These are phyloP conservation scores for Hypselothyrea guttata DNA, from an alignment of 2,888 invertebrate genomes.

Conservation along the genomic window DNA sequence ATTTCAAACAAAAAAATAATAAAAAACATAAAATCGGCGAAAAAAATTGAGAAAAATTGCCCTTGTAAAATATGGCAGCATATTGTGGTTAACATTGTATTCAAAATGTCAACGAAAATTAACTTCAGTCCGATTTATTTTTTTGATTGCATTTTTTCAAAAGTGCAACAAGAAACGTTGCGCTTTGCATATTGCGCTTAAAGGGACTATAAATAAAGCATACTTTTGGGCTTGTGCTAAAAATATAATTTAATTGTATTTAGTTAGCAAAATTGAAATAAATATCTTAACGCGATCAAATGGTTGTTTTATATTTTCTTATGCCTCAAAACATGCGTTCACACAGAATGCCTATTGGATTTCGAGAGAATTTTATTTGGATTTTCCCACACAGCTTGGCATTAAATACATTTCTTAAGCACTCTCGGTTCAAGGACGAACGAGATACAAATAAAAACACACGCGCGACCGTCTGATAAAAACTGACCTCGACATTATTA, in stretches of 20 bases:
- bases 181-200: constrained; percentile 11
- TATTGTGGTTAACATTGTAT: constrained; percentile 60
- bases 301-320: too few species aligned
- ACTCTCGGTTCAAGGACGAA: constrained; percentile 18
- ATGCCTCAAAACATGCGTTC: neutral
- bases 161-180: constrained; percentile 3
- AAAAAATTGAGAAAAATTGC: constrained; percentile 23
- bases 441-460: constrained; percentile 7
- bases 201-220: neutral
- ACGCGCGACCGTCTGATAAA: constrained; percentile 28
- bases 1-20: constrained; percentile 28
- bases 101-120: constrained; percentile 63
- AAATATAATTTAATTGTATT: too few species aligned
- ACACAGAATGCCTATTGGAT: constrained; percentile 4
- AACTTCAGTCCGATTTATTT: constrained; percentile 58
- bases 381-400: constrained; percentile 7
- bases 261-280: neutral
- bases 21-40: constrained; percentile 17
- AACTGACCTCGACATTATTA: constrained; percentile 53
- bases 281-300: neutral
- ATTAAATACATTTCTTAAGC: neutral
- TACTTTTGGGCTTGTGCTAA: neutral
- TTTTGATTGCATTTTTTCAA: constrained; percentile 35
- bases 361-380: neutral
- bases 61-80: constrained; percentile 35